Conservation (phyloP, 2,888 invertebrate species). For the Biston stratarius region DNA sequence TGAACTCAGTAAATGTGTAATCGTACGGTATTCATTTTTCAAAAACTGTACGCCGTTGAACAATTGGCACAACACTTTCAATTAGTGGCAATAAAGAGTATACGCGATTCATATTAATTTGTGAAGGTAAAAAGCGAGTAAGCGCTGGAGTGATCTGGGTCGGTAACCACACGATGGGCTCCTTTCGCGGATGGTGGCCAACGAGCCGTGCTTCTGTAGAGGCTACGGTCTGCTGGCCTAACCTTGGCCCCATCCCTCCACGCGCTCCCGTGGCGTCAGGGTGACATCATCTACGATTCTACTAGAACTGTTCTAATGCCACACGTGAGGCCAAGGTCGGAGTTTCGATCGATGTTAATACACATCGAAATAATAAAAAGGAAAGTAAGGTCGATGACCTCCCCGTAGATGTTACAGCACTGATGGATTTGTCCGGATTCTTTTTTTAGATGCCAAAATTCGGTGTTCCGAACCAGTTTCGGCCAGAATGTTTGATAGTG, state of each 20-base stretch:
- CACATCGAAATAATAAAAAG: constrained; percentile 73
- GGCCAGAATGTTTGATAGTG: constrained; percentile 53
- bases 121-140: constrained; percentile 67
- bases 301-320: constrained; percentile 56
- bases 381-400: constrained; percentile 78
- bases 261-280: constrained; percentile 67
- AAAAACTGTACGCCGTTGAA: constrained; percentile 40
- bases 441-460: constrained; percentile 72
- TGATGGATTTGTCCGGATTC: constrained; percentile 70
- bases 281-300: constrained; percentile 73
- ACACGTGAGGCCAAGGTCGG: constrained; percentile 72
- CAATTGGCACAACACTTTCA: constrained; percentile 60
- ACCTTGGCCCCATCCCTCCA: constrained; percentile 80
- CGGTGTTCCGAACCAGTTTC: constrained; percentile 61
- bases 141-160: constrained; percentile 70
- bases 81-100: constrained; percentile 56
- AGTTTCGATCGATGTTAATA: constrained; percentile 67
- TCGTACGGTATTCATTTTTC: constrained; percentile 10
- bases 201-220: constrained; percentile 76
- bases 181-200: constrained; percentile 73
- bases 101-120: constrained; percentile 61
- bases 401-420: constrained; percentile 57
- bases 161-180: constrained; percentile 67
- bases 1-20: neutral
- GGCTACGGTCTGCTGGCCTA: constrained; percentile 78